phyloP scores from a whole-genome alignment of 1,140 invertebrate genomes.

The Oryctes rhinoceros region DNA sequence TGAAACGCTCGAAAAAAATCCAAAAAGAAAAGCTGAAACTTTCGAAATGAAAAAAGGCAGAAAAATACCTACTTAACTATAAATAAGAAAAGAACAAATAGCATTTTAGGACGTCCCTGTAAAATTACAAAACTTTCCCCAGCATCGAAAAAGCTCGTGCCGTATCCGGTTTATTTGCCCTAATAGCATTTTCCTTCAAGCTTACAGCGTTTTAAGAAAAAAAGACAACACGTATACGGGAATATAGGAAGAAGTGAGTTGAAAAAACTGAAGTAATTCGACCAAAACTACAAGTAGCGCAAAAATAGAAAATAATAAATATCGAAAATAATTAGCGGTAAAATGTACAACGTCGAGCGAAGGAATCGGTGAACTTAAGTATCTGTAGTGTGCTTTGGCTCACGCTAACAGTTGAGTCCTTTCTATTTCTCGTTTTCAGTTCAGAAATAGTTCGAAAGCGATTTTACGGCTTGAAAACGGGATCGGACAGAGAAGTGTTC shows the following conservation, averaged over 20 bases:
- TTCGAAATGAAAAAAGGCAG: no score
- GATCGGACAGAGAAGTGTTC: neutral
- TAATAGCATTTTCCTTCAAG: neutral
- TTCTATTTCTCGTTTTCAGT: neutral
- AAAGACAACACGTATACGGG: no score
- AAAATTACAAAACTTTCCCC: no score
- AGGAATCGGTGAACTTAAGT: neutral
- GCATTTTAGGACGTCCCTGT: no score
- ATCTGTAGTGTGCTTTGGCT: neutral
- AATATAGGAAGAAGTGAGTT: neutral
- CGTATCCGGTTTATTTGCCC: no score
- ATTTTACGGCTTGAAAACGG: conserved; percentile 20
- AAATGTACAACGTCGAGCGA: neutral
- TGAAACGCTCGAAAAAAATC: no score
- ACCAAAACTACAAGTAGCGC: neutral
- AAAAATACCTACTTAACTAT: no score
- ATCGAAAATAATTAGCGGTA: neutral
- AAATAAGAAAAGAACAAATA: no score
- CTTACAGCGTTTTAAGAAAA: neutral
- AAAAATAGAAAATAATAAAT: conserved; percentile 1
- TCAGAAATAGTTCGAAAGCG: conserved; percentile 19
- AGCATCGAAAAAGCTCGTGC: neutral
- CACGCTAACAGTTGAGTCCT: conserved; percentile 6
- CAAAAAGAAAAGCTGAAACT: no score
- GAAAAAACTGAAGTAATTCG: neutral